Evolutionary conservation across 2,888 invertebrate genomes (phyloP), one percentile per base, ranked within the genome.

Genomic region (Amaurobius ferox): DNA sequence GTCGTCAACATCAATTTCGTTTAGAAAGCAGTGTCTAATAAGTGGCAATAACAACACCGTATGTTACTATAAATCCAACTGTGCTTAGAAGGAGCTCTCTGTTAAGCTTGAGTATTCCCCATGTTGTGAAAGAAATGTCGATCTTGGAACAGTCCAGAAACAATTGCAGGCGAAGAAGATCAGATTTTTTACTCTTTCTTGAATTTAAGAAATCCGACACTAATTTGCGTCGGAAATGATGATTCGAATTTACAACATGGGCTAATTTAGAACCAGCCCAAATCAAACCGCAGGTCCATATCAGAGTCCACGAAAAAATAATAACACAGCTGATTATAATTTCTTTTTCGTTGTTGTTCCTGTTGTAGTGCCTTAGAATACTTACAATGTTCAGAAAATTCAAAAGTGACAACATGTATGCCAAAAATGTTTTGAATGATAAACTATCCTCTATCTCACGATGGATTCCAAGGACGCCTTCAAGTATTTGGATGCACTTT

Each of bases 221-320:
- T 7, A 80, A 74, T 11, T 80, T 74, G 26, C 66, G 67, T n/a
- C 74, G 73, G 19, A 68, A 26, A 5, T 29, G 3, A 6, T 68
- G 32, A 64, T 72, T 64, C 5, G 23, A 23, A 9, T 74, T 67
- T 6, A 72, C 72, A 7, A 68, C 48, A 16, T 80, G 61, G 9
- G 55, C 39, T 2, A 80, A 40, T 23, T 28, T 67, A 1, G 80
- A 80, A 0, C 80, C 80, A 6, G 74, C 55, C 19, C 73, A n/a
- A 6, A 72, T 80, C 23, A 80, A 16, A 5, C 64, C 30, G 29
- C 55, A n/a, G n/a, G 74, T 68, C 39, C 67, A 55, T 0, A 55
- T 55, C 11, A 66, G 55, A n/a, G 80, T 74, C 73, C 80, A 80
- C 19, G 30, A 7, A n/a, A n/a, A n/a, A n/a, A n/a, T n/a, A n/a